Evolutionary conservation across 1,140 invertebrate genomes (phyloP).

Genomic region (Scaptomyza montana): DNA sequence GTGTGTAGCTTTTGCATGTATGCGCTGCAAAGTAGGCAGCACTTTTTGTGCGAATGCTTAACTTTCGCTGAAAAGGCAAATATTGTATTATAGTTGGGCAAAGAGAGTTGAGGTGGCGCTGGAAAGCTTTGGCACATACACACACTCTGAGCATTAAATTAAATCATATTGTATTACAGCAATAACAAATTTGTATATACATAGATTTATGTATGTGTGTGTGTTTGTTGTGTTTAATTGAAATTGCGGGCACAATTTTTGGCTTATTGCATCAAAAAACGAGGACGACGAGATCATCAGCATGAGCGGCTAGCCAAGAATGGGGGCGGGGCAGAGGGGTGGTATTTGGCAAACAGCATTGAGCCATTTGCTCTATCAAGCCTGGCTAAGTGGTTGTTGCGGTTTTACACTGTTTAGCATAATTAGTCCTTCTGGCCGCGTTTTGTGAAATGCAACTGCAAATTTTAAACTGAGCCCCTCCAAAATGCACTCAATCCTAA

Average conservation of each 20-base stretch:
- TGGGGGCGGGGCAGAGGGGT: not conserved
- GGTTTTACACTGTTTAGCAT: constrained; percentile 74
- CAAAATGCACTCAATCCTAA: constrained; percentile 25
- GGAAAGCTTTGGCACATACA: constrained; percentile 7
- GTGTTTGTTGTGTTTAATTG: constrained; percentile 64
- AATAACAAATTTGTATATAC: constrained; percentile 10
- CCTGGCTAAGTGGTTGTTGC: constrained; percentile 74
- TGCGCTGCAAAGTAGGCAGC: constrained; percentile 42
- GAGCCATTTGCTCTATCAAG: constrained; percentile 21
- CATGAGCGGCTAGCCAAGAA: not conserved
- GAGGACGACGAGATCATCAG: too few relatives aligned
- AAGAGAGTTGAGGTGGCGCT: not conserved
- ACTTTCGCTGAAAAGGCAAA: constrained; percentile 35
- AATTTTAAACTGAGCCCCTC: constrained; percentile 25
- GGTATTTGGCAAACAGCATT: not conserved
- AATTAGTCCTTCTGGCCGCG: constrained; percentile 76
- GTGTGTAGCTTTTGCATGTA: constrained; percentile 13
- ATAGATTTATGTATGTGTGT: constrained; percentile 7
- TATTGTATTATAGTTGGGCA: not conserved
- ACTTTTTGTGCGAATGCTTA: constrained; percentile 40
- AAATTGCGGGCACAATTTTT: constrained; percentile 72
- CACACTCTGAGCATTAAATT: constrained; percentile 47
- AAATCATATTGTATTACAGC: constrained; percentile 70
- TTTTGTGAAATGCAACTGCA: constrained; percentile 67
- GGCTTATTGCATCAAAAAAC: constrained; percentile 63